Conservation (phyloP, 2,888 invertebrate genomes). For the Heliconius ismenius region DNA sequence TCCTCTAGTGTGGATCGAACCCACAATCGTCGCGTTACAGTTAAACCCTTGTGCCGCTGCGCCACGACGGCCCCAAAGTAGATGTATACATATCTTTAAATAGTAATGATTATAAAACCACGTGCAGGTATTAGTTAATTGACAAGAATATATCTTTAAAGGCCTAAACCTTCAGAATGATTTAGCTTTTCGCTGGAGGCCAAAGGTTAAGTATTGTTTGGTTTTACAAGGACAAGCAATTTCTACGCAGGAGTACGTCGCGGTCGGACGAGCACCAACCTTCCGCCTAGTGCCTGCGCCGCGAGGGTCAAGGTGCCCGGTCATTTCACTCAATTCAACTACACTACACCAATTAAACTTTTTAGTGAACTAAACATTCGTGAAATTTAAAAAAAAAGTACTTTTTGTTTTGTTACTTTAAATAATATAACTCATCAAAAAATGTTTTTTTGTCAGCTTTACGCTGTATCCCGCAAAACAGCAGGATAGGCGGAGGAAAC, state of each 20-base stretch:
- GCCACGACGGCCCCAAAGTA: too few species aligned
- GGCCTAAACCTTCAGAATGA: constrained; percentile 2
- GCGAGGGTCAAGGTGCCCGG: constrained; percentile 46
- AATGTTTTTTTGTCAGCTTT: background rate
- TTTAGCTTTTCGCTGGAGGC: constrained; percentile 54
- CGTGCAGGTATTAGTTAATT: background rate
- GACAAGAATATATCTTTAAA: background rate
- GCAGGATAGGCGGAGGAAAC: too few species aligned
- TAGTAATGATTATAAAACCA: constrained; percentile 11
- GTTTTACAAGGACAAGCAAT: constrained; percentile 74
- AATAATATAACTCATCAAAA: background rate
- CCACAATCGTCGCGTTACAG: too few species aligned
- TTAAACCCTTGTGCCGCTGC: too few species aligned
- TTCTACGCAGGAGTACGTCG: constrained; percentile 74
- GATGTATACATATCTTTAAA: too few species aligned
- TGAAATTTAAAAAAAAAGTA: background rate
- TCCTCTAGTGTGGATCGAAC: too few species aligned
- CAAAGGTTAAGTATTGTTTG: constrained; percentile 57
- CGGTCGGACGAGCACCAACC: constrained; percentile 67
- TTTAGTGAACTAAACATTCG: constrained; percentile 33
- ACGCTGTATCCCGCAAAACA: too few species aligned
- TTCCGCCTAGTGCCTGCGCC: constrained; percentile 69
- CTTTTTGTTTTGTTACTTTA: background rate
- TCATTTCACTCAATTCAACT: constrained; percentile 50
- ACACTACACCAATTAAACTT: constrained; percentile 44